Conservation (phyloP, 2,113 vertebrate genomes). For the Erinaceus europaeus region DNA sequence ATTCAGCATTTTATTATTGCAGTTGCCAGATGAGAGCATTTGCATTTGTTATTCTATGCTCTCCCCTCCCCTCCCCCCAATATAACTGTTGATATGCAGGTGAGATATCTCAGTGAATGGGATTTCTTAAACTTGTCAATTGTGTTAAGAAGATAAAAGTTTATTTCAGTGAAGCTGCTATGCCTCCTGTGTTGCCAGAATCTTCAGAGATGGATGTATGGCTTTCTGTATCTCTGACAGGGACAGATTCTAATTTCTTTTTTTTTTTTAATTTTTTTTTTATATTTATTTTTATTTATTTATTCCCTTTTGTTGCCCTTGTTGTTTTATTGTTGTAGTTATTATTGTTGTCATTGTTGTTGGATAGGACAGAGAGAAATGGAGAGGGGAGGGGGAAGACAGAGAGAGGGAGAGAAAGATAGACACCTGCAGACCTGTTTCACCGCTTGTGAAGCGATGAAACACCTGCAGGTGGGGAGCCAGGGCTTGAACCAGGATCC, state of each 20-base stretch:
- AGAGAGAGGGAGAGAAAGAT: too few species aligned
- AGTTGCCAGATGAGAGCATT: not conserved
- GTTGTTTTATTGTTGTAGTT: too few species aligned
- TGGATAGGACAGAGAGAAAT: too few species aligned
- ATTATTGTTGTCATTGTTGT: too few species aligned
- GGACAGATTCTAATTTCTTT: not conserved
- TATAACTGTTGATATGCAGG: not conserved
- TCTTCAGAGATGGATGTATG: not conserved
- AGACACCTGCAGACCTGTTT: too few species aligned
- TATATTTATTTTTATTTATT: too few species aligned
- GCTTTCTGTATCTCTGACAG: not conserved
- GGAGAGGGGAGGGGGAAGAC: too few species aligned
- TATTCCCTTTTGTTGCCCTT: too few species aligned
- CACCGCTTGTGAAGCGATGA: too few species aligned
- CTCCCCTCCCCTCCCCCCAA: not conserved
- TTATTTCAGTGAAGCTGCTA: not conserved
- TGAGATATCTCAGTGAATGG: not conserved
- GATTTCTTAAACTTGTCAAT: not conserved
- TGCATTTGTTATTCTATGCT: not conserved
- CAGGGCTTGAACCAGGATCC: too few species aligned
- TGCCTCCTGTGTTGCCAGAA: not conserved
- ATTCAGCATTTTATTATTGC: not conserved
- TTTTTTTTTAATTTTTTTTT: too few species aligned
- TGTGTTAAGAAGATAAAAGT: not conserved
- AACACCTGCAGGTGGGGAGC: too few species aligned